phyloP scores from a whole-genome alignment of 2,113 vertebrate genomes.

The pig (Sus scrofa) region DNA sequence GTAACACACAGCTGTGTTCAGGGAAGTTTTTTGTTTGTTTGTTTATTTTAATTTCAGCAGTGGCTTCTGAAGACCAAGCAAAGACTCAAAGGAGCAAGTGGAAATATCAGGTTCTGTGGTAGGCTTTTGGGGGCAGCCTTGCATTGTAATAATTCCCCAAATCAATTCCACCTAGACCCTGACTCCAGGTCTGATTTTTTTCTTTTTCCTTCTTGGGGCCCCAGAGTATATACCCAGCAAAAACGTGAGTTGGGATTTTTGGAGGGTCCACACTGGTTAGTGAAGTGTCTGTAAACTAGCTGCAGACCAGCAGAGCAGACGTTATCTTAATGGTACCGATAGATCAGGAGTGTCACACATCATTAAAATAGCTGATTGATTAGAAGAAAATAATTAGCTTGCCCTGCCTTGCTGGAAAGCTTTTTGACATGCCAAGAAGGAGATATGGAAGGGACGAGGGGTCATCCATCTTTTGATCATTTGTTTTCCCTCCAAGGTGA shows the following conservation, averaged over 20 bases:
- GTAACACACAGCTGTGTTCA: neutral
- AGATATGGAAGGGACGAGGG: slow-evolving; percentile 61
- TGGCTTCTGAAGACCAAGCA: neutral
- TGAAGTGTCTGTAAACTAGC: slow-evolving; percentile 44
- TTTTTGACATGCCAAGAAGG: slow-evolving; percentile 64
- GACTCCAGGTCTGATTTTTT: neutral
- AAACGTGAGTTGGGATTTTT: neutral
- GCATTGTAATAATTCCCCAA: neutral
- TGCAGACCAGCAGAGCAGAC: neutral
- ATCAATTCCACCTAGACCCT: neutral
- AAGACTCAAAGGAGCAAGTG: neutral
- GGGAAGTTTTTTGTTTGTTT: neutral
- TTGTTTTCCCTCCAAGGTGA: slow-evolving; percentile 78
- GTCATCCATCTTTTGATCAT: slow-evolving; percentile 75
- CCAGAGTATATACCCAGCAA: neutral
- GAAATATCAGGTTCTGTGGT: neutral
- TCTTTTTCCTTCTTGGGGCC: neutral
- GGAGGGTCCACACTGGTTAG: slow-evolving; percentile 26
- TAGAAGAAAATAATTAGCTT: slow-evolving; percentile 79
- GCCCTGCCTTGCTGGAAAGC: slow-evolving; percentile 64
- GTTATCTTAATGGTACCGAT: slow-evolving; percentile 74
- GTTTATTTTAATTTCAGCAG: neutral
- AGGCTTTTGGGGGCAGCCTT: neutral
- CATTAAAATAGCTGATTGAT: slow-evolving; percentile 82
- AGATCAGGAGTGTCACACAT: slow-evolving; percentile 72